Base-by-base conservation (phyloP, 53 echinoderm and acorn worm species). In the Apostichopus leukothele region DNA sequence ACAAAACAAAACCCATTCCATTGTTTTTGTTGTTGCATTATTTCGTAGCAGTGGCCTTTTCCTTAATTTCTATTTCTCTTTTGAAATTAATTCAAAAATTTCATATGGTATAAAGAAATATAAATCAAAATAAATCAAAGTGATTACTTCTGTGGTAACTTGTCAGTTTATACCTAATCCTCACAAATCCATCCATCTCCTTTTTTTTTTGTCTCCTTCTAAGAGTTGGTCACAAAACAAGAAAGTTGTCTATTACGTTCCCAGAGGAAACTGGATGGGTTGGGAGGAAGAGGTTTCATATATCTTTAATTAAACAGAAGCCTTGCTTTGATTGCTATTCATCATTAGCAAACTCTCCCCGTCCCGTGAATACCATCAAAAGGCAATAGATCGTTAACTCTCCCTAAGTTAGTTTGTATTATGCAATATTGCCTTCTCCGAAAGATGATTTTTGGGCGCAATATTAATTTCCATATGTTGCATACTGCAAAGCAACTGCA, bases 271-370 rank as follows among this genome's bases (percentile, higher is more conserved):
- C n/a, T 6, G 71, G 18, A 71, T 14, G 18, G 71, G 71, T 14
- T 71, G 13, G 20, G 71, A 18, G 18, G 60, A 54, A 76, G 20
- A 75, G 22, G 76, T 10, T 57, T 75, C 18, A 52, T 53, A 75
- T 88, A 52, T 88, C 71, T 83, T 75, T 9, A 57, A 67, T 88
- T 51, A 18, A 76, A 88, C 76, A 53, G 75, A 20, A 50, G 54
- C 87, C 73, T 88, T 54, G 60, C 57, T 39, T 52, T 86, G 52
- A 86, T 86, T 73, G 66, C 27, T 86, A 53, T 66, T 68, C 66
- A 73, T 73, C 54, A 52, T 73, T 71, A 21, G 71, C 20, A 21
- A 27, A 53, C 68, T 18, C 21, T 23, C 11, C 63, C 83, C 83
- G 63, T 61, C 63, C 63, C 63, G 83, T 83, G 59, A 57, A 26